These are phyloP conservation scores for Hydroisotoma schaefferi DNA, from an alignment of 2,888 invertebrate species.

Conservation along the genomic window DNA sequence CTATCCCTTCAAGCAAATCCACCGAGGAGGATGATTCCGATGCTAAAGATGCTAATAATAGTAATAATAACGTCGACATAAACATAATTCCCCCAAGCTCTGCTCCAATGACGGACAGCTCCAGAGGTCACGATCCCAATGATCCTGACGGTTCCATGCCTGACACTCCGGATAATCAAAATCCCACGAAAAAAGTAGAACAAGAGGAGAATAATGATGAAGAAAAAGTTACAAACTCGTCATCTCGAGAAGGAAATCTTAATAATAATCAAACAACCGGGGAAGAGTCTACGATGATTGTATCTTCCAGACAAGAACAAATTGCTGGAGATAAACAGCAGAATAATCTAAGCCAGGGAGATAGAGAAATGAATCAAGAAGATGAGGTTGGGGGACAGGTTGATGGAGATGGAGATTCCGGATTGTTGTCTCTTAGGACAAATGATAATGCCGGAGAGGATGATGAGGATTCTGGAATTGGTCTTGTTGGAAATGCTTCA, in stretches of 20 bases:
- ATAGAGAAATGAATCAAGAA: conserved; percentile 8
- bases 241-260: too few relatives aligned
- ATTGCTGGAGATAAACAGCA: conserved; percentile 6
- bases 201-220: conserved; percentile 3
- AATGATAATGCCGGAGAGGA: conserved; percentile 24
- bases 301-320: conserved; percentile 13
- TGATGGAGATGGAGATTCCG: background rate
- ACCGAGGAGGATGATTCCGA: background rate
- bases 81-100: conserved; percentile 39
- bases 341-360: conserved; percentile 16
- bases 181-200: conserved; percentile 7
- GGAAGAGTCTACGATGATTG: background rate
- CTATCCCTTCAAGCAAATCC: background rate
- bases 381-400: conserved; percentile 24
- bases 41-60: background rate
- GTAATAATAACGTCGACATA: conserved; percentile 23
- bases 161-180: conserved; percentile 15
- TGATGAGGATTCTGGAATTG: conserved; percentile 55
- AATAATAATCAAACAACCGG: too few relatives aligned
- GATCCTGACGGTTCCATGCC: conserved; percentile 20
- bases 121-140: conserved; percentile 19
- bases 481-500: conserved; percentile 40
- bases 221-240: background rate
- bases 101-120: conserved; percentile 33
- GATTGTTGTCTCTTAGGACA: background rate